A percentile compares a stretch with the other conserved stretches of the same genome.
These are phyloP conservation scores for Auanema sp. DNA, from an alignment of 2,888 invertebrate genomes.

Conservation along the genomic window DNA sequence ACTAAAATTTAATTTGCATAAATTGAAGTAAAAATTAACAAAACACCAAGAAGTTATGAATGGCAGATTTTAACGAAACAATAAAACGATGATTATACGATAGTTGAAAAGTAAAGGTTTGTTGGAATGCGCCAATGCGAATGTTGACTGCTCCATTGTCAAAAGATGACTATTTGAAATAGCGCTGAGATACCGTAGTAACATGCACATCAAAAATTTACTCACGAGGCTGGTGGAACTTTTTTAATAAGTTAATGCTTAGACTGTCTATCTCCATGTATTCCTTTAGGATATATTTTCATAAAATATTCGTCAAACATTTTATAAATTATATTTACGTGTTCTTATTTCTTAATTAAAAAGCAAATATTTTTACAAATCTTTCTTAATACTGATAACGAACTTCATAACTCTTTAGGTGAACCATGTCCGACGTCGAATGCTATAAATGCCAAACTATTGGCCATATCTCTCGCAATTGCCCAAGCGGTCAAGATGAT, in stretches of 20 bases:
- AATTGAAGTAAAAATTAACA: conserved; percentile 14
- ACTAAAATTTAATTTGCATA: background rate
- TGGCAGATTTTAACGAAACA: background rate
- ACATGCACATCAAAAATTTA: too few relatives aligned
- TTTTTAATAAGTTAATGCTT: too few relatives aligned
- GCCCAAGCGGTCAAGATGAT: conserved; percentile 27
- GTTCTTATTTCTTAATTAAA: too few relatives aligned
- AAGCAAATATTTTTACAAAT: too few relatives aligned
- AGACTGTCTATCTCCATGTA: too few relatives aligned
- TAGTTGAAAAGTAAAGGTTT: conserved; percentile 7
- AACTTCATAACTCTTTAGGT: background rate
- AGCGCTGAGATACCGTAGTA: too few relatives aligned
- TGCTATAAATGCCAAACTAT: conserved; percentile 57
- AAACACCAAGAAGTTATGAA: background rate
- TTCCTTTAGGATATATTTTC: too few relatives aligned
- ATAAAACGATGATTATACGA: conserved; percentile 22
- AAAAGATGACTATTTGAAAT: too few relatives aligned
- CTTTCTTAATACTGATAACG: too few relatives aligned
- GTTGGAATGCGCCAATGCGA: conserved; percentile 25
- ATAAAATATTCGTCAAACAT: too few relatives aligned
- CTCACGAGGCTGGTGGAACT: too few relatives aligned
- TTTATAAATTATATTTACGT: too few relatives aligned
- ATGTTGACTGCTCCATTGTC: background rate
- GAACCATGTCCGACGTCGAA: conserved; percentile 37
- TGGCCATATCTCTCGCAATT: conserved; percentile 56